Evolutionary conservation across 2,888 invertebrate genomes (phyloP).

Genomic region (Dugesia japonica): DNA sequence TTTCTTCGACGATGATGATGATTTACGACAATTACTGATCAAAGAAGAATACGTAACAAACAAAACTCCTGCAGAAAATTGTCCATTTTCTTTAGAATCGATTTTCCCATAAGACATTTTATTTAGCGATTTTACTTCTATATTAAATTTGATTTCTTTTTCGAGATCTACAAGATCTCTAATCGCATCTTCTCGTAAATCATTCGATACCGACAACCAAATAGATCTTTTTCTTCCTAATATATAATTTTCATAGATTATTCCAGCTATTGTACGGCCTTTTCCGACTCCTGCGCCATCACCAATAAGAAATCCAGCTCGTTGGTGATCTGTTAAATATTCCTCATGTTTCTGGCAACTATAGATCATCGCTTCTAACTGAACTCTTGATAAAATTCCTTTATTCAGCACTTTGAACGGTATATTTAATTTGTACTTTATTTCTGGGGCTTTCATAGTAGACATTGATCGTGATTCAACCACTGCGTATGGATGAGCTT

Average conservation of each 20-base stretch:
- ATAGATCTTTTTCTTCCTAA: constrained; percentile 81
- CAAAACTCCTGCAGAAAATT: constrained; percentile 79
- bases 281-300: constrained; percentile 66
- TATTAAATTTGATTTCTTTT: constrained; percentile 57
- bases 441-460: constrained; percentile 80
- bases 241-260: constrained; percentile 88
- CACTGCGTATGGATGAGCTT: constrained; percentile 78
- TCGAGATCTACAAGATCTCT: constrained; percentile 81
- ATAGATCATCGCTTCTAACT: constrained; percentile 88
- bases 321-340: constrained; percentile 66
- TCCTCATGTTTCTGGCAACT: constrained; percentile 85
- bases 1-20: constrained; percentile 61
- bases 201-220: constrained; percentile 95
- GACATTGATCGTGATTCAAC: constrained; percentile 94
- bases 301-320: constrained; percentile 77
- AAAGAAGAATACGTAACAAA: constrained; percentile 94
- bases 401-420: constrained; percentile 66
- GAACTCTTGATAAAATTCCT: constrained; percentile 77
- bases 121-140: constrained; percentile 70
- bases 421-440: constrained; percentile 58
- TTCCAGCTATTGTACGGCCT: constrained; percentile 87
- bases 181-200: constrained; percentile 90
- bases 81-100: constrained; percentile 73
- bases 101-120: constrained; percentile 72
- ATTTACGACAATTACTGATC: constrained; percentile 67